These are phyloP conservation scores for Plutella xylostella DNA, from an alignment of 2,888 invertebrate genomes.

Conservation along the genomic window DNA sequence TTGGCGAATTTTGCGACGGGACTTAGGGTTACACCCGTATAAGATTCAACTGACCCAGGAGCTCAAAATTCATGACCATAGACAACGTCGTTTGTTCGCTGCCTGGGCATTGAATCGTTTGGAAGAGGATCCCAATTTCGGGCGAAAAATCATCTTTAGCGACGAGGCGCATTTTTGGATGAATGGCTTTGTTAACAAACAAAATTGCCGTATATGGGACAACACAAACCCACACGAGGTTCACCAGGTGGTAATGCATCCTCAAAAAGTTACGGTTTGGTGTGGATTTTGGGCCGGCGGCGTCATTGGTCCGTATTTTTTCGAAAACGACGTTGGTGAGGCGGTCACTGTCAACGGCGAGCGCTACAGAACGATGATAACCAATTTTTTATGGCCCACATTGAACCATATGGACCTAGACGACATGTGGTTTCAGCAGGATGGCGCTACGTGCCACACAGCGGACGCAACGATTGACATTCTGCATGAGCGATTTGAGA, in stretches of 20 bases:
- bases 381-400: conserved; percentile 12
- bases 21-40: too few species aligned
- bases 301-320: not conserved
- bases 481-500: too few species aligned
- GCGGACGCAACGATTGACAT: too few species aligned
- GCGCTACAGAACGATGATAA: conserved; percentile 8
- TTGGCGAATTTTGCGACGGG: too few species aligned
- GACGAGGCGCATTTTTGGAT: conserved; percentile 2
- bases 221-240: conserved; percentile 13
- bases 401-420: too few species aligned
- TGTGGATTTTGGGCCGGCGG: not conserved
- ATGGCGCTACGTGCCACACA: too few species aligned
- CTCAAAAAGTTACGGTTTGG: too few species aligned
- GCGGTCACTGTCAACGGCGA: conserved; percentile 1
- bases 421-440: too few species aligned
- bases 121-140: not conserved
- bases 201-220: conserved; percentile 6
- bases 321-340: not conserved
- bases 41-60: conserved; percentile 3
- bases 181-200: conserved; percentile 4
- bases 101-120: not conserved
- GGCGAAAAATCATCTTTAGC: conserved; percentile 2
- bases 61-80: conserved; percentile 2
- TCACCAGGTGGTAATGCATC: conserved; percentile 6
- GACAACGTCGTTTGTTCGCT: not conserved